These are phyloP conservation scores for Drosophila borealis DNA, from an alignment of 2,888 invertebrate genomes.

Conservation along the genomic window DNA sequence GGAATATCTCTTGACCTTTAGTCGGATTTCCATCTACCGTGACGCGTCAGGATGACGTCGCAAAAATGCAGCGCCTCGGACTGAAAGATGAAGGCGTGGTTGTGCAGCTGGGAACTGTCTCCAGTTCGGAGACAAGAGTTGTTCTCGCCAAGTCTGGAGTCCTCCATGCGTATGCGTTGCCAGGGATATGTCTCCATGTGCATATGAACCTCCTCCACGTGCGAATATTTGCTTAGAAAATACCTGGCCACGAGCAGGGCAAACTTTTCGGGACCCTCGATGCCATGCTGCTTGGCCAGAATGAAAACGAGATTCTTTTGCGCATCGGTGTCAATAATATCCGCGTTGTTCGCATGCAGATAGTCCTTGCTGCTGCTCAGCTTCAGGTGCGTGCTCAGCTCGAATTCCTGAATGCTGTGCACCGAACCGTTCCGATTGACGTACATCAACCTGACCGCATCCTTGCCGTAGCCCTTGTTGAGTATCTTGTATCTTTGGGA, in stretches of 20 bases:
- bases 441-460: constrained; percentile 90
- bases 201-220: constrained; percentile 89
- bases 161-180: constrained; percentile 88
- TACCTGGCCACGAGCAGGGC: constrained; percentile 90
- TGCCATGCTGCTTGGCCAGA: constrained; percentile 91
- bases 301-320: constrained; percentile 94
- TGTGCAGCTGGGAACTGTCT: constrained; percentile 86
- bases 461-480: constrained; percentile 87
- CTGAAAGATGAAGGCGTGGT: constrained; percentile 91
- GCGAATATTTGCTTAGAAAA: constrained; percentile 91
- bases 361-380: constrained; percentile 90
- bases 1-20: no score
- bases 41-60: constrained; percentile 88
- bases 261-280: constrained; percentile 91
- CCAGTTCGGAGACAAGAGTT: constrained; percentile 50
- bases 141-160: constrained; percentile 73
- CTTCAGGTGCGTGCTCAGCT: constrained; percentile 90
- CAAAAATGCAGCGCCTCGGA: constrained; percentile 89
- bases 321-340: constrained; percentile 92
- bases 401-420: constrained; percentile 91
- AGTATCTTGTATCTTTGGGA: constrained; percentile 71
- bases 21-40: constrained; percentile 86
- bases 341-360: constrained; percentile 89
- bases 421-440: constrained; percentile 88
- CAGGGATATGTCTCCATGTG: constrained; percentile 91